Conservation (phyloP, 2,113 vertebrate species). For the Leptodactylus fuscus region DNA sequence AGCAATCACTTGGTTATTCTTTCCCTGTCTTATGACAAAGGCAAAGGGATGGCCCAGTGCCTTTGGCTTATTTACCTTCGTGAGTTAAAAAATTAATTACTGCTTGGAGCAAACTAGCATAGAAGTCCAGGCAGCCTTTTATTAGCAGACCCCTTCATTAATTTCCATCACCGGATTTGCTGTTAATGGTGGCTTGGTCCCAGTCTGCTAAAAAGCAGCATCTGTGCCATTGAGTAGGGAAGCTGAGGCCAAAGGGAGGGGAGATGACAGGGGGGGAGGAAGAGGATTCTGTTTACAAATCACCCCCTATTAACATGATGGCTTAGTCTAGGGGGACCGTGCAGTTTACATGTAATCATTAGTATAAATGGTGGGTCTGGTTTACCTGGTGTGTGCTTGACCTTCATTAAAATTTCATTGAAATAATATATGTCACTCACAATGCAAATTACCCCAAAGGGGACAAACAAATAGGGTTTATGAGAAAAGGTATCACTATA, state of each 20-base stretch:
- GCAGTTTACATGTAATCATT: conserved; percentile 32
- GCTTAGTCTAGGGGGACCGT: conserved; percentile 62
- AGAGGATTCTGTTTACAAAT: conserved; percentile 75
- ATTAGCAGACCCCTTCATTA: conserved; percentile 82
- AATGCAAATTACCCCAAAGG: conserved; percentile 9
- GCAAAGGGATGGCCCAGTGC: conserved; percentile 69
- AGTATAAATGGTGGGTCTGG: conserved; percentile 24
- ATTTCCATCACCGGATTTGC: conserved; percentile 82
- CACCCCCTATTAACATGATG: conserved; percentile 79
- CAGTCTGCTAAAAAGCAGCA: conserved; percentile 79
- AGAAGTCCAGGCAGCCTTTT: conserved; percentile 80
- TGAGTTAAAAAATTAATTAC: conserved; percentile 84
- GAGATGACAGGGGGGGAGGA: conserved; percentile 44
- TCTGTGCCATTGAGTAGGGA: conserved; percentile 81
- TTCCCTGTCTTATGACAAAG: conserved; percentile 73
- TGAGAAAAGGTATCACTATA: background rate
- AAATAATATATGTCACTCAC: background rate
- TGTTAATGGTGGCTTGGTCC: conserved; percentile 79
- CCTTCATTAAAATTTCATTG: conserved; percentile 27
- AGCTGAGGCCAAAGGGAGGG: conserved; percentile 73
- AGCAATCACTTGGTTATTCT: conserved; percentile 50
- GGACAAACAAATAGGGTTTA: background rate
- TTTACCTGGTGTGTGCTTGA: conserved; percentile 10
- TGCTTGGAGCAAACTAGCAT: conserved; percentile 79
- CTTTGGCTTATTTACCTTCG: conserved; percentile 80